Conservation (phyloP, 2,888 invertebrate genomes). For the Netelia virgata region DNA sequence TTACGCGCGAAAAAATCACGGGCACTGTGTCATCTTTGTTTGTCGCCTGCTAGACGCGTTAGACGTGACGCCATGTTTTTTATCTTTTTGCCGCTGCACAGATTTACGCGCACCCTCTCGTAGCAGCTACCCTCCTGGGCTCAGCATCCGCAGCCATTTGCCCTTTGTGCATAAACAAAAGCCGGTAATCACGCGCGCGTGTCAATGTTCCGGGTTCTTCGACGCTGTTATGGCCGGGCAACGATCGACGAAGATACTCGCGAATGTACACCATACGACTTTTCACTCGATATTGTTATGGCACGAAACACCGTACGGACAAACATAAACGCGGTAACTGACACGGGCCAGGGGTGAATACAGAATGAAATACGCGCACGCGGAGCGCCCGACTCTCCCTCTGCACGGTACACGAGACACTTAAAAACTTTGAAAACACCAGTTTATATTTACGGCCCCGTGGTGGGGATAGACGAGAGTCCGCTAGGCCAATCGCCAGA, state of each 20-base stretch:
- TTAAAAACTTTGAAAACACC: slow-evolving; percentile 75
- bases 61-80: slow-evolving; percentile 27
- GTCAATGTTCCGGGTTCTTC: slow-evolving; percentile 9
- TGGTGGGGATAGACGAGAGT: slow-evolving; percentile 64
- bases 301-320: slow-evolving; percentile 1
- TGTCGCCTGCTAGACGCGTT: slow-evolving; percentile 51
- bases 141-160: neutral
- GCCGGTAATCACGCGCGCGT: slow-evolving; percentile 5
- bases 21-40: slow-evolving; percentile 40
- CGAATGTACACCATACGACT: neutral
- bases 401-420: slow-evolving; percentile 67
- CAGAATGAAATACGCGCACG: slow-evolving; percentile 71
- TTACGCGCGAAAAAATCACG: slow-evolving; percentile 64
- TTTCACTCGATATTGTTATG: neutral
- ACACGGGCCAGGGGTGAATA: slow-evolving; percentile 68
- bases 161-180: slow-evolving; percentile 16
- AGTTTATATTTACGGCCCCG: slow-evolving; percentile 72
- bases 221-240: neutral
- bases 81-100: neutral
- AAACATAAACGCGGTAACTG: slow-evolving; percentile 49
- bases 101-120: neutral
- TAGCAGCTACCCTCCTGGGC: neutral
- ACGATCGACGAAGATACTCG: neutral
- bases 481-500: slow-evolving; percentile 69
- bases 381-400: slow-evolving; percentile 68